Conservation (phyloP, 2,888 invertebrate genomes). For the Anticlea derivata region DNA sequence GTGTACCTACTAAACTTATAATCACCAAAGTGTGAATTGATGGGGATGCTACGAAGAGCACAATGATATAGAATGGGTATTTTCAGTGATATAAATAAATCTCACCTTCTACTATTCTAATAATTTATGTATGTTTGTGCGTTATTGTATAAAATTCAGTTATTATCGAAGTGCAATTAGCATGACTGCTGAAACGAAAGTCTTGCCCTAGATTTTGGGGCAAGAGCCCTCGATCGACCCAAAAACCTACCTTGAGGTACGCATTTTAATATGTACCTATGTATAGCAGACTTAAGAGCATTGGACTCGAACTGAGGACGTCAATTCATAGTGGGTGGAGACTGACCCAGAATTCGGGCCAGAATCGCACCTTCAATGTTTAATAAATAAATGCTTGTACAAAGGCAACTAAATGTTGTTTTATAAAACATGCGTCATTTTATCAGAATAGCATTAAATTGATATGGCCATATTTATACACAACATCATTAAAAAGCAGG, state of each 20-base stretch:
- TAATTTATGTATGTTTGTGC: too few relatives aligned
- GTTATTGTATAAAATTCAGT: too few relatives aligned
- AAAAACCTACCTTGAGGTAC: constrained; percentile 20
- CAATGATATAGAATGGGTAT: too few relatives aligned
- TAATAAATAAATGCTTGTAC: not conserved
- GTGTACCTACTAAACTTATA: too few relatives aligned
- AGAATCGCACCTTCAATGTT: constrained; percentile 19
- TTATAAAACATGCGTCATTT: too few relatives aligned
- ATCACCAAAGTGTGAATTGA: too few relatives aligned
- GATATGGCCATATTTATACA: too few relatives aligned
- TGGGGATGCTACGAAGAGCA: too few relatives aligned
- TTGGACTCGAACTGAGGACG: constrained; percentile 27
- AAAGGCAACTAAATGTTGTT: constrained; percentile 1
- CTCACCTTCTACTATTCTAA: too few relatives aligned
- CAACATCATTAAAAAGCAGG: too few relatives aligned
- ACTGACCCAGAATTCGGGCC: constrained; percentile 31
- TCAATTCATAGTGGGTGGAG: constrained; percentile 34
- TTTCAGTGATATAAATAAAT: too few relatives aligned
- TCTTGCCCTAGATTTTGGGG: constrained; percentile 29
- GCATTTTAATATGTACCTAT: not conserved
- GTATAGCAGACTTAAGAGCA: constrained; percentile 25
- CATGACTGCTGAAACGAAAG: constrained; percentile 25
- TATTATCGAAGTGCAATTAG: constrained; percentile 22
- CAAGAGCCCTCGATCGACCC: constrained; percentile 19
- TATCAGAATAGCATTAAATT: too few relatives aligned